These are phyloP conservation scores for Brachyopa scutellaris DNA, from an alignment of 2,888 invertebrate species.

Conservation along the genomic window DNA sequence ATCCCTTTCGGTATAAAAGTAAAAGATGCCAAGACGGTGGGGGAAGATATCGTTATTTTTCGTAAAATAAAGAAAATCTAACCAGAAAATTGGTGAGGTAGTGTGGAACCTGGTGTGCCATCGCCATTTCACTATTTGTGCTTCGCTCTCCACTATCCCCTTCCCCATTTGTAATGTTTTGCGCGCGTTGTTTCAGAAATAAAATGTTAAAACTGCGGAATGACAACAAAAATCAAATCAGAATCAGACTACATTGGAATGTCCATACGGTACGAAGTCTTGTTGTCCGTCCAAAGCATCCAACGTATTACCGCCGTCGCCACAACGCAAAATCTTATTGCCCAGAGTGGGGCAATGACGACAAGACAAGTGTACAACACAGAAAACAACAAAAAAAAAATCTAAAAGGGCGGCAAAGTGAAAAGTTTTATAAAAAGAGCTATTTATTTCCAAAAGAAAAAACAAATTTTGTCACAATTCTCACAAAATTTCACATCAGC, in stretches of 20 bases:
- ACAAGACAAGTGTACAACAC: constrained; percentile 31
- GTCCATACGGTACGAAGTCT: constrained; percentile 60
- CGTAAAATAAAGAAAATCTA: constrained; percentile 11
- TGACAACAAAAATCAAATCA: constrained; percentile 65
- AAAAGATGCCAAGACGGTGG: constrained; percentile 5
- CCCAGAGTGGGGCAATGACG: constrained; percentile 2
- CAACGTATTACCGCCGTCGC: constrained; percentile 25
- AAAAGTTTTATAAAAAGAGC: constrained; percentile 28
- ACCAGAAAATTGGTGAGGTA: too few relatives aligned
- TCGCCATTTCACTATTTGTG: constrained; percentile 36
- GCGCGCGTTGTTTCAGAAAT: constrained; percentile 37
- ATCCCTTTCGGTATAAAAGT: too few relatives aligned
- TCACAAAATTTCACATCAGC: constrained; percentile 40
- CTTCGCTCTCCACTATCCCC: not conserved
- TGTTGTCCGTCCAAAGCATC: not conserved
- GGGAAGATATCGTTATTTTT: not conserved
- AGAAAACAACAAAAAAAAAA: not conserved
- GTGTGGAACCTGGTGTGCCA: too few relatives aligned
- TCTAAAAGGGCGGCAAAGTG: constrained; percentile 67
- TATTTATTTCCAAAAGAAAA: not conserved
- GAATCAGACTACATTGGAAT: constrained; percentile 62
- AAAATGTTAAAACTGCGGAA: constrained; percentile 58
- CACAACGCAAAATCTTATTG: constrained; percentile 49
- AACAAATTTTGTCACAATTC: constrained; percentile 40
- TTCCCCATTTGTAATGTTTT: constrained; percentile 13